Conservation (phyloP, 2,888 invertebrate genomes). For the Mantis religiosa region DNA sequence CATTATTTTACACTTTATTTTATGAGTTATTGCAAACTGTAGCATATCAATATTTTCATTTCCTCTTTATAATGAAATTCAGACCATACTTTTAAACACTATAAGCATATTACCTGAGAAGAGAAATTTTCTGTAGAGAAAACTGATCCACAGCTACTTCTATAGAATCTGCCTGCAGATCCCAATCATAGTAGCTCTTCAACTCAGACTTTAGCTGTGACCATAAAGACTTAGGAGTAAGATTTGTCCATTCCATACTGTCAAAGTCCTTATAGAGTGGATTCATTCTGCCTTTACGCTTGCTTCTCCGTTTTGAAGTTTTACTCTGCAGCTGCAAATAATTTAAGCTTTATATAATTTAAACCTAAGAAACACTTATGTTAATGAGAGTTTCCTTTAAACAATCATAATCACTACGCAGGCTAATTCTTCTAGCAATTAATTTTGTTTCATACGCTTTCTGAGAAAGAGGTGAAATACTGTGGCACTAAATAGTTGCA, state of each 20-base stretch:
- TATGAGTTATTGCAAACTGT: no score
- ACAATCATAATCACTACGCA: no score
- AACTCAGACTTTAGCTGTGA: conserved; percentile 79
- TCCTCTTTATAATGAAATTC: no score
- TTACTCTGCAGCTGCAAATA: conserved; percentile 51
- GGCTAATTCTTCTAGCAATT: no score
- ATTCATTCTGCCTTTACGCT: conserved; percentile 55
- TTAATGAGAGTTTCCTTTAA: no score
- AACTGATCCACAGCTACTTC: conserved; percentile 74
- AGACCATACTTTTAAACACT: no score
- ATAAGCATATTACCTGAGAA: conserved; percentile 54
- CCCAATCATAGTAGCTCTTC: conserved; percentile 85
- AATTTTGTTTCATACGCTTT: no score
- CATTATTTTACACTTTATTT: no score
- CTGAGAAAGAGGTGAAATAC: no score
- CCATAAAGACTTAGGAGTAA: conserved; percentile 87
- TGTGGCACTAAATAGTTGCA: no score
- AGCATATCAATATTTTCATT: no score
- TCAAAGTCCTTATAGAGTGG: conserved; percentile 47
- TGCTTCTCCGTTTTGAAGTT: conserved; percentile 50
- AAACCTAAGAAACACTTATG: no score
- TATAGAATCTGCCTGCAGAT: conserved; percentile 71
- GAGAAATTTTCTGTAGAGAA: conserved; percentile 81
- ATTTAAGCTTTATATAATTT: not conserved
- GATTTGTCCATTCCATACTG: conserved; percentile 78